Evolutionary conservation across 2,888 invertebrate genomes (phyloP), one percentile per base, ranked within the genome.

Genomic region (Sminthurides aquaticus): DNA sequence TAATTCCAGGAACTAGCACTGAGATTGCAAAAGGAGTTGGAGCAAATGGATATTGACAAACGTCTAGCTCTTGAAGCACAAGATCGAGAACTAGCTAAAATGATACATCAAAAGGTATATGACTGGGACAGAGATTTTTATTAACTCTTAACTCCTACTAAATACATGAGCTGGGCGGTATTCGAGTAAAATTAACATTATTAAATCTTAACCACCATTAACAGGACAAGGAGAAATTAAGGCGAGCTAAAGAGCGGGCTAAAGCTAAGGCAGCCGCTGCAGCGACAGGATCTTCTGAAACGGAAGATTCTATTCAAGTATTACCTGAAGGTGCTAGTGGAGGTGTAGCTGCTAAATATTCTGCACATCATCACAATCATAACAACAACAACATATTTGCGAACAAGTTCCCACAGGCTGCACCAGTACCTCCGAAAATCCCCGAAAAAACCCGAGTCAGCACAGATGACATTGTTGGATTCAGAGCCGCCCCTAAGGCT

Each of bases 41-140:
- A 84, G 20, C 78, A 82, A 68, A 78, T 84, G 66, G 82, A 84
- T 75, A 77, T 80, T 27, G 87, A 87, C 78, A 82, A 86, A 69
- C 81, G 86, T 75, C 77, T 88, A 69, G 89, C 89, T 1, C 87
- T 89, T 74, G 89, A 90, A 79, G 88, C 87, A 0, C 89, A 89
- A 77, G 89, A 90, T 76, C 85, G 87, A 68, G 89, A 89, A 77
- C 77, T 89, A 59, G 89, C 89, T 1, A 84, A 85, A 77, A 83
- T 89, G 80, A 78, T 90, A 56, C 89, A 89, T 77, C 89, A 89
- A 76, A 80, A 85, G 74, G 76, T 76, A 61, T 29, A 34, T 34
- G 15, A 34, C 43, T 5, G 5, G 43, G 43, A n/a, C 25, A 22
- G 27, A 60, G 49, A 29, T 54, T 1, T 22, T n/a, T n/a, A n/a